Percentiles rank a stretch among this genome's conserved stretches.
These are phyloP conservation scores for Hoplodrina blanda DNA, from an alignment of 2,888 invertebrate genomes.

Conservation along the genomic window DNA sequence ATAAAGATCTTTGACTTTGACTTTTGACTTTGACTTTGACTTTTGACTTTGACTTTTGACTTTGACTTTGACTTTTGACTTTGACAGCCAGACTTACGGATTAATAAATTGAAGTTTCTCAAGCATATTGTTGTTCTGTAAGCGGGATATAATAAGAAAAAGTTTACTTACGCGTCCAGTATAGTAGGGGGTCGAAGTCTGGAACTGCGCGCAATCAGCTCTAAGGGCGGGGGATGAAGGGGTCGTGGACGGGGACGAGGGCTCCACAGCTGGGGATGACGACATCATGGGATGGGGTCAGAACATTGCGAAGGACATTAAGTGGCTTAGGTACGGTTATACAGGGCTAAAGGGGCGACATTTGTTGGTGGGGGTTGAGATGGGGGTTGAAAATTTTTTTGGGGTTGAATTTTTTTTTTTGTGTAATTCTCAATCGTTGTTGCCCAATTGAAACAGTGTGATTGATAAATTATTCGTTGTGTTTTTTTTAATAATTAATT, in stretches of 20 bases:
- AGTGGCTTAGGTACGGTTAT: constrained; percentile 27
- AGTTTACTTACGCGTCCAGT: constrained; percentile 76
- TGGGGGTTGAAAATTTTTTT: not conserved
- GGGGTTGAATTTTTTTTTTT: not conserved
- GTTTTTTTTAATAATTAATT: not conserved
- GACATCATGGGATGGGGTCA: constrained; percentile 81
- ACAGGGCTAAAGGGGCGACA: not conserved
- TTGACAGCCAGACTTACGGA: too few species aligned
- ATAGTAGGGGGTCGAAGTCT: constrained; percentile 85
- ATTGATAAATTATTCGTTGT: constrained; percentile 13
- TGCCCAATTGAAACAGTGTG: not conserved
- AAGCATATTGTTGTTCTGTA: too few species aligned
- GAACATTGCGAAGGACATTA: constrained; percentile 54
- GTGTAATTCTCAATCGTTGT: not conserved
- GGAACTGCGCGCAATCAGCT: constrained; percentile 77
- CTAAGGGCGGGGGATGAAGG: constrained; percentile 84
- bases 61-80: too few species aligned
- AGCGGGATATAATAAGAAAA: not conserved
- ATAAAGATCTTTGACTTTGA: too few species aligned
- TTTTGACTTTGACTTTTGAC: too few species aligned
- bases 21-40: too few species aligned
- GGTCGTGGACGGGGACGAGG: constrained; percentile 83
- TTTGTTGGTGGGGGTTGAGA: not conserved
- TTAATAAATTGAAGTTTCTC: too few species aligned
- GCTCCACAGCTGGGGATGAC: constrained; percentile 90